Conservation (phyloP, 2,888 invertebrate genomes). For the Lamproptera curius region DNA sequence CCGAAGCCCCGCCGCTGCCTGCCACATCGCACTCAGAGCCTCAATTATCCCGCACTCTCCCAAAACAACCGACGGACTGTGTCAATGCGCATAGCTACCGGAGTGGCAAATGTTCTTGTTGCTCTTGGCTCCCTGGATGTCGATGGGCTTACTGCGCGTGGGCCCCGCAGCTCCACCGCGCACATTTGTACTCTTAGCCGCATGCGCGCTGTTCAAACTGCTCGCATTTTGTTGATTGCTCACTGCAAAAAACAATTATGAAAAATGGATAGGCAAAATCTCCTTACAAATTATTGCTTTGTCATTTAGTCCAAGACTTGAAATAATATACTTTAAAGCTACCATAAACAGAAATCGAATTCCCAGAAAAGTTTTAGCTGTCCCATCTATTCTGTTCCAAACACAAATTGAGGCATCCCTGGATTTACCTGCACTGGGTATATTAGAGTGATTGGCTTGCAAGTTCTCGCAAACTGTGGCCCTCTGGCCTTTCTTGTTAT, state of each 20-base stretch:
- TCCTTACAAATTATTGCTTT: not conserved
- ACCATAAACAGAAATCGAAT: no score
- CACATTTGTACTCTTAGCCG: constrained; percentile 1
- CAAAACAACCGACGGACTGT: no score
- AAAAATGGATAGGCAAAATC: not conserved
- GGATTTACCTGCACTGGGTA: constrained; percentile 32
- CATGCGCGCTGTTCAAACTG: constrained; percentile 24
- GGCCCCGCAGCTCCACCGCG: constrained; percentile 26
- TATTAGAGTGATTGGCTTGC: constrained; percentile 53
- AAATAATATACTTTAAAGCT: no score
- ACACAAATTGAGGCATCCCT: no score
- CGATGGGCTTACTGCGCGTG: constrained; percentile 60
- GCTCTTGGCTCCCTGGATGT: constrained; percentile 45
- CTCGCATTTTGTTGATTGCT: constrained; percentile 26
- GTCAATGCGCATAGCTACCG: constrained; percentile 32
- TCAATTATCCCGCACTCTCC: no score
- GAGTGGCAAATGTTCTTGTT: constrained; percentile 39
- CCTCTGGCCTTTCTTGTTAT: constrained; percentile 47
- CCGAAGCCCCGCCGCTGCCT: no score
- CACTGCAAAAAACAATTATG: constrained; percentile 11
- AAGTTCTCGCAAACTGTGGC: constrained; percentile 64
- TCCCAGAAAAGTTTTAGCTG: no score
- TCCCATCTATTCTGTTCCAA: no score
- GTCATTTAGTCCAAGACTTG: no score
- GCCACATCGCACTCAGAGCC: not conserved